Base-by-base conservation (phyloP, 2,797 vertebrate species). In the Tokudaia tokunoshimensis region DNA sequence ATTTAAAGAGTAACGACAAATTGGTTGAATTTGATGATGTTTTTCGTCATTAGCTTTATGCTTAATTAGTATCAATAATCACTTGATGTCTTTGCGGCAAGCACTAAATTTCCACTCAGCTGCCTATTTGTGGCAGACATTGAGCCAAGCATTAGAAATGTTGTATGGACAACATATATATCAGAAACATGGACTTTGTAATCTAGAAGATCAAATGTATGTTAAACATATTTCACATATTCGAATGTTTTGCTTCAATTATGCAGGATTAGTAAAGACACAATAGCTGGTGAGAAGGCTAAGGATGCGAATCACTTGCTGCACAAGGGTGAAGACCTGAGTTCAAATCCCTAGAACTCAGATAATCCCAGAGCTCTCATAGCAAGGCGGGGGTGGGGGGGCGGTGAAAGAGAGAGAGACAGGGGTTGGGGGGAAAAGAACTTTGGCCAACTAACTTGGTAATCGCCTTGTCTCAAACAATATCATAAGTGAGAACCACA, bases 31-130 rank as follows among this genome's bases (percentile, higher is more conserved):
- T 84, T 89, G 63, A 57, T 70, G 34, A 44, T 78, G 24, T 44
- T 75, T 87, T 52, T 70, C 6, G 24, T 87, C 5, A 81, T 76
- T 88, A 61, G 94, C 79, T 88, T 94, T 84, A 72, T 74, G n/a
- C 3, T 65, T 94, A n/a, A 92, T 86, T 29, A 22, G 24, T 59
- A 93, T 52, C 41, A 92, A 8, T 72, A 70, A 81, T 57, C 82
- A 61, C 75, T 88, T 88, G 22, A 57, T 93, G 20, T 65, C 92
- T 87, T 91, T 92, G 50, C 72, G 50, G 67, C 19, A 37, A 47
- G 44, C 19, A 19, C 61, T 82, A 72, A 57, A 29, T 85, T 59
- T 67, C 70, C 0, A 19, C 50, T 86, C 59, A 83, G 17, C 76
- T 50, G 24, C 65, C 75, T 63, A 1, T 55, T 92, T 81, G 14